Evolutionary conservation across 2,797 vertebrate species (phyloP).

Genomic region (Somateria mollissima): DNA sequence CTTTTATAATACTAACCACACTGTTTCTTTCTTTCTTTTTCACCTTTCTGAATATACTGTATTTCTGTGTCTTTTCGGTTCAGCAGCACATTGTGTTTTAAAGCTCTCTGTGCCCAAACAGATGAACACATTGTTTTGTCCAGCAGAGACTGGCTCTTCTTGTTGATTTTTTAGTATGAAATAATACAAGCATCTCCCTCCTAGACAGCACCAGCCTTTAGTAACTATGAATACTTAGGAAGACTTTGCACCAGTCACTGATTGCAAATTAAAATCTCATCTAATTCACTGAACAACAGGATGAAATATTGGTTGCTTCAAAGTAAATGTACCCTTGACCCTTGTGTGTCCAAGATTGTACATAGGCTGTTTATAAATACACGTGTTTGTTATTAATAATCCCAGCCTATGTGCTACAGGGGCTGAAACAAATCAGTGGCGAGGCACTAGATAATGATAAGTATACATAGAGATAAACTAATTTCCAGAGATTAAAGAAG

Average conservation of each 20-base stretch:
- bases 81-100: background rate
- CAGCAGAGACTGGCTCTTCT: background rate
- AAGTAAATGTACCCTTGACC: background rate
- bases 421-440: constrained; percentile 49
- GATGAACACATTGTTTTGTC: background rate
- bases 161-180: background rate
- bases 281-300: constrained; percentile 4
- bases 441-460: background rate
- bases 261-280: constrained; percentile 1
- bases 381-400: constrained; percentile 19
- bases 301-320: background rate
- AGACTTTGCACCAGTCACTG: background rate
- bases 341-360: background rate
- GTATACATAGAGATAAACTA: background rate
- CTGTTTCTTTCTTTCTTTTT: background rate
- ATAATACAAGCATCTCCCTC: background rate
- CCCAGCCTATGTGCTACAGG: constrained; percentile 40
- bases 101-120: background rate
- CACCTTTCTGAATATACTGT: background rate
- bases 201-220: background rate
- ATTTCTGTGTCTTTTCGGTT: constrained; percentile 4
- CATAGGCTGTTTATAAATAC: constrained; percentile 49
- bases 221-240: background rate
- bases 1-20: constrained; percentile 2
- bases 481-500: constrained; percentile 56